phyloP scores from a whole-genome alignment of 2,797 vertebrate genomes.

The Darevskia mixta region DNA sequence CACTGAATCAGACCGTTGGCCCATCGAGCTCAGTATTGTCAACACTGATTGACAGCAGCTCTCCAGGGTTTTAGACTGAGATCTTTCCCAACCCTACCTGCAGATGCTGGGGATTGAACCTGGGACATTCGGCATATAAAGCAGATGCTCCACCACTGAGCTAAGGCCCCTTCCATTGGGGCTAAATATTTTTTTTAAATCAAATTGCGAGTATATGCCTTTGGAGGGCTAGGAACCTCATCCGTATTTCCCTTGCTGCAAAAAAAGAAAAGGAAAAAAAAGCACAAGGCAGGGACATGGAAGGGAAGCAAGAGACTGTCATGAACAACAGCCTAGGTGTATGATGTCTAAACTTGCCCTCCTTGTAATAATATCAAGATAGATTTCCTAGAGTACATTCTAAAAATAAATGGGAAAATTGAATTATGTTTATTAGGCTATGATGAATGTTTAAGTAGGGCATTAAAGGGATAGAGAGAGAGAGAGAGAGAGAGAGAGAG shows the following conservation, averaged over 20 bases:
- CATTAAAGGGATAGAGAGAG: slow-evolving; percentile 42
- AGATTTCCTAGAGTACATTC: slow-evolving; percentile 35
- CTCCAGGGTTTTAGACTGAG: no score
- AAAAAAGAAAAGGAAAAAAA: not conserved
- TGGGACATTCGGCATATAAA: no score
- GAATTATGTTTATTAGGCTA: slow-evolving; percentile 53
- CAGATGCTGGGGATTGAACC: no score
- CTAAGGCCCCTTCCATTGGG: no score
- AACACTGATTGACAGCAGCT: no score
- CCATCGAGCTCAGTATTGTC: not conserved
- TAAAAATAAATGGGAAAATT: slow-evolving; percentile 52
- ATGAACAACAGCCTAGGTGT: not conserved
- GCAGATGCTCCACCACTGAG: no score
- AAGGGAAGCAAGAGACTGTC: not conserved
- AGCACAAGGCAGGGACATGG: not conserved
- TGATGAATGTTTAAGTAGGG: slow-evolving; percentile 52
- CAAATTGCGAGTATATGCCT: not conserved
- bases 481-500: no score
- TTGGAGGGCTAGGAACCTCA: not conserved
- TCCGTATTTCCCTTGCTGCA: not conserved
- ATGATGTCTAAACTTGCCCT: not conserved
- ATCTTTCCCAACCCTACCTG: no score
- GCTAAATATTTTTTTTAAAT: not conserved
- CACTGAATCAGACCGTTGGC: no score
- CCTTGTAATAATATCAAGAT: not conserved